Conservation (phyloP, 2,113 vertebrate genomes). For the Apodemus speciosus region DNA sequence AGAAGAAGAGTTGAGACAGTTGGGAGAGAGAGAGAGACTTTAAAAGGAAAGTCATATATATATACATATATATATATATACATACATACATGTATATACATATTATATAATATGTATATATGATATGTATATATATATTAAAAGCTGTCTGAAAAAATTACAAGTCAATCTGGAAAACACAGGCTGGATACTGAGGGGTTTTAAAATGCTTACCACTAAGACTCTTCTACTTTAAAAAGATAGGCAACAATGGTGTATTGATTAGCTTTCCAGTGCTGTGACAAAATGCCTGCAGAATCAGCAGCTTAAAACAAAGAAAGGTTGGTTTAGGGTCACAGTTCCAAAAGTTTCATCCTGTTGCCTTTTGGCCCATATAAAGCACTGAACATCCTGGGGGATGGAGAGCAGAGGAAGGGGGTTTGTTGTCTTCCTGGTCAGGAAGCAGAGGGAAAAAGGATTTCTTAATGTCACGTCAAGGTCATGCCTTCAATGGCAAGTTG, state of each 20-base stretch:
- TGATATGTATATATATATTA: no score
- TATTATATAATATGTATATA: no score
- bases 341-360: neutral
- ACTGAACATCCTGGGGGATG: neutral
- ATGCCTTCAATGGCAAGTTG: no score
- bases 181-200: neutral
- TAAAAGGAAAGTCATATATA: neutral
- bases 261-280: neutral
- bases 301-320: neutral
- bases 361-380: no score
- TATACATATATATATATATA: no score
- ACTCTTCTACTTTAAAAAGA: neutral
- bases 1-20: neutral
- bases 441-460: neutral
- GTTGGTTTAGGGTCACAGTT: neutral
- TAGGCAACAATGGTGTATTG: neutral
- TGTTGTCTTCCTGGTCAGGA: neutral
- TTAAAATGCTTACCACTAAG: neutral
- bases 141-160: neutral
- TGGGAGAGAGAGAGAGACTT: neutral
- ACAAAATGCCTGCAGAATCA: neutral
- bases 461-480: neutral
- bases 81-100: no score
- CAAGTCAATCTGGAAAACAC: neutral
- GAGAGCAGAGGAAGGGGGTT: no score